Percentiles rank a stretch among this genome's conserved stretches.
Conservation (phyloP, 92 coral and sea anemone genomes). For the Umimayanthus chanpuru region DNA sequence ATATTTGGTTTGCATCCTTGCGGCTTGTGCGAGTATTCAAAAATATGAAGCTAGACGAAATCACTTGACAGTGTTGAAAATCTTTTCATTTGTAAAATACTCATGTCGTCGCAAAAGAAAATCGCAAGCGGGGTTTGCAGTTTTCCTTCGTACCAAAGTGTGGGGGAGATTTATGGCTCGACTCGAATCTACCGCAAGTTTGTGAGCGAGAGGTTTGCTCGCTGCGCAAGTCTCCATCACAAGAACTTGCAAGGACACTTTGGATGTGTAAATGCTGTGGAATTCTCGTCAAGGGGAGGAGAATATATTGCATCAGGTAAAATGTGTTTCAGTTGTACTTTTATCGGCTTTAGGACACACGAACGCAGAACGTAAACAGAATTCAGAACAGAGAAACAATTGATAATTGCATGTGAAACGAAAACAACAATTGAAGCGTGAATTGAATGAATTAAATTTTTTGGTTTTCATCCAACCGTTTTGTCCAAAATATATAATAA, state of each 20-base stretch:
- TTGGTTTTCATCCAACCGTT: too few species aligned
- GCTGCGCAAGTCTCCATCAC: conserved; percentile 68
- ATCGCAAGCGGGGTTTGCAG: conserved; percentile 23
- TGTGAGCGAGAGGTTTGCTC: conserved; percentile 68
- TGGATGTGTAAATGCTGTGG: conserved; percentile 97
- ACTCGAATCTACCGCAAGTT: conserved; percentile 58
- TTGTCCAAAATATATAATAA: too few species aligned
- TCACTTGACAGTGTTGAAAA: conserved; percentile 4
- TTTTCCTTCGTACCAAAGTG: conserved; percentile 61
- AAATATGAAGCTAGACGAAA: neutral
- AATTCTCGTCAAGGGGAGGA: conserved; percentile 87
- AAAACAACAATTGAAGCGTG: too few species aligned
- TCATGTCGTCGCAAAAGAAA: neutral
- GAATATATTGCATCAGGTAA: conserved; percentile 90
- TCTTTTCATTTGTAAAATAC: neutral
- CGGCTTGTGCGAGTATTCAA: neutral
- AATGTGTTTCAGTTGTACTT: too few species aligned
- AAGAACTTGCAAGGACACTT: conserved; percentile 85
- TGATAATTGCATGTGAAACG: too few species aligned
- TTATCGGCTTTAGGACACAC: too few species aligned
- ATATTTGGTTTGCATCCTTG: too few species aligned
- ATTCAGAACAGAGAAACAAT: too few species aligned
- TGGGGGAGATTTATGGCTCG: conserved; percentile 60
- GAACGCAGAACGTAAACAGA: too few species aligned
- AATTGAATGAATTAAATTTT: too few species aligned